These are phyloP conservation scores for Mirounga angustirostris DNA, from an alignment of 2,113 vertebrate genomes.

Conservation along the genomic window DNA sequence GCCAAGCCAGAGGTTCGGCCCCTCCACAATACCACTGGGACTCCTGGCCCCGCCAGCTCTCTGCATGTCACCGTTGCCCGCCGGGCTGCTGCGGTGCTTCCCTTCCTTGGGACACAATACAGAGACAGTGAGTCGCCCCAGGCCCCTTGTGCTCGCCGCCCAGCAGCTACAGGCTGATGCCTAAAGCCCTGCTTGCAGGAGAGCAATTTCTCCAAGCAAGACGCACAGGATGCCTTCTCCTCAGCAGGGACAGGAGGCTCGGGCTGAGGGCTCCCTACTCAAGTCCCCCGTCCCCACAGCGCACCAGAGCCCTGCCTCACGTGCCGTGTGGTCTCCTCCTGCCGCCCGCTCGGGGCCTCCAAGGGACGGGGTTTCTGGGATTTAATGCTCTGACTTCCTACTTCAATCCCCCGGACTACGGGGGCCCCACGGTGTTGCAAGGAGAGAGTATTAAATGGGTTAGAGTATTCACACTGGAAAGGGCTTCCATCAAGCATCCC, in stretches of 20 bases:
- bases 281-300: neutral
- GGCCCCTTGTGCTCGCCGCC: conserved; percentile 21
- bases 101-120: conserved; percentile 87
- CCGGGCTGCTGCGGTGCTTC: conserved; percentile 78
- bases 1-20: conserved; percentile 70
- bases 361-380: neutral
- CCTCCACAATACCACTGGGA: conserved; percentile 85
- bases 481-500: no score
- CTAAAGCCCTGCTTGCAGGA: neutral
- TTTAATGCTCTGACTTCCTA: neutral
- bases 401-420: neutral
- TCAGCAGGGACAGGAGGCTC: neutral
- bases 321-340: neutral
- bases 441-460: neutral
- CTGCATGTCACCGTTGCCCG: conserved; percentile 83
- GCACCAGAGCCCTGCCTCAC: fast-evolving
- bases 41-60: conserved; percentile 79
- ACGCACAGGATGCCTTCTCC: neutral
- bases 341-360: neutral
- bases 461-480: neutral
- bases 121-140: conserved; percentile 79
- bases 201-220: neutral
- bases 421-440: neutral
- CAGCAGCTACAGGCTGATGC: neutral
- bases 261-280: fast-evolving